phyloP scores from a whole-genome alignment of 2,797 vertebrate species.

The Pangasius krempfi region DNA sequence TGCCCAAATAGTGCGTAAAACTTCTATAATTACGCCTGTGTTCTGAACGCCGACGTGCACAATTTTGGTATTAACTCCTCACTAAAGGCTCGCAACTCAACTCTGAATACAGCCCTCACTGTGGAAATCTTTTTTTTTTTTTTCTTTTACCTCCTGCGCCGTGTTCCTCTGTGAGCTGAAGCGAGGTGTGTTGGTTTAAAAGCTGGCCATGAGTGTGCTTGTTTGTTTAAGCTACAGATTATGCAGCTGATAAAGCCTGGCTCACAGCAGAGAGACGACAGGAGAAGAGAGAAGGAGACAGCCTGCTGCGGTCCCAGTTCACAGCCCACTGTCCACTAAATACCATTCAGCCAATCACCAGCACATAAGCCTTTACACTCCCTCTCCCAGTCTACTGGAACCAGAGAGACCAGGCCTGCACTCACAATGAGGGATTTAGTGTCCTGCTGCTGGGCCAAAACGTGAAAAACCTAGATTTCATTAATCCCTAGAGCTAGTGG shows the following conservation, averaged over 20 bases:
- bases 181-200: conserved; percentile 58
- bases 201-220: conserved; percentile 49
- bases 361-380: conserved; percentile 39
- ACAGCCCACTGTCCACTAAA: conserved; percentile 34
- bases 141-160: conserved; percentile 24
- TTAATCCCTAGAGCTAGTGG: conserved; percentile 50
- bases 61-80: background rate
- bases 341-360: conserved; percentile 43
- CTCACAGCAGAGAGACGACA: conserved; percentile 14
- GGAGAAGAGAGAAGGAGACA: conserved; percentile 28
- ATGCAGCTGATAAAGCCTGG: conserved; percentile 57
- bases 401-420: conserved; percentile 35
- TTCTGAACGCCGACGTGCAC: background rate
- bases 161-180: conserved; percentile 47
- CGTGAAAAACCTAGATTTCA: conserved; percentile 49
- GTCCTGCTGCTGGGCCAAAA: conserved; percentile 31
- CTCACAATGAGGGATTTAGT: conserved; percentile 48
- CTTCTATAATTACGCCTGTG: background rate
- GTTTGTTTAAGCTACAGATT: conserved; percentile 61
- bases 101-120: conserved; percentile 32
- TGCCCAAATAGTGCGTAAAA: background rate
- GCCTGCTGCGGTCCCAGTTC: conserved; percentile 44
- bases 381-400: conserved; percentile 48
- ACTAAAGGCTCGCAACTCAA: background rate
- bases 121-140: conserved; percentile 8